Percentiles rank a stretch among this genome's conserved stretches.
phyloP scores from a whole-genome alignment of 92 coral and sea anemone genomes.

The Porites cylindrica region DNA sequence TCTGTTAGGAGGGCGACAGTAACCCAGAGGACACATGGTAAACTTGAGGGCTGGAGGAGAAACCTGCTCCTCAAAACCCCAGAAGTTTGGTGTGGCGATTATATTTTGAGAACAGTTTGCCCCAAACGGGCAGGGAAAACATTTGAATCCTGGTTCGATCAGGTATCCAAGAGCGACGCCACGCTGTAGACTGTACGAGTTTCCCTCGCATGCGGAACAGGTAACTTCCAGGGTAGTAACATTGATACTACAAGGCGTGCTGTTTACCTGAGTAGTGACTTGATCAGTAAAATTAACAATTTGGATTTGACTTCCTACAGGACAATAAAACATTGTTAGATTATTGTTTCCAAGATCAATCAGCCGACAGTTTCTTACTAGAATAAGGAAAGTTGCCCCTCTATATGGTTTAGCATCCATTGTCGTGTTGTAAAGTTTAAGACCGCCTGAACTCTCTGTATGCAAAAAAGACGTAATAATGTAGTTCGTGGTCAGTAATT shows the following conservation, averaged over 20 bases:
- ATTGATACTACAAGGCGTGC: not conserved
- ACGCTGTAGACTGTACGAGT: constrained; percentile 63
- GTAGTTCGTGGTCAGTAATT: not conserved
- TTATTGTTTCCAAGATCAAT: constrained; percentile 37
- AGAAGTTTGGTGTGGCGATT: constrained; percentile 65
- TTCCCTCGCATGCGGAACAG: constrained; percentile 51
- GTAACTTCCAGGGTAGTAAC: not conserved
- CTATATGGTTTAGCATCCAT: constrained; percentile 4
- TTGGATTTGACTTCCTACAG: constrained; percentile 13
- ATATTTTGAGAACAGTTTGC: constrained; percentile 67
- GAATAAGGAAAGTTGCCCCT: constrained; percentile 18
- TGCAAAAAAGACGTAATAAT: constrained; percentile 32
- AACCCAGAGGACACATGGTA: constrained; percentile 71
- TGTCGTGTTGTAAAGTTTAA: constrained; percentile 20
- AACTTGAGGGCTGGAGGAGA: constrained; percentile 64
- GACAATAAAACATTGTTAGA: constrained; percentile 40
- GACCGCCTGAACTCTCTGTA: constrained; percentile 61
- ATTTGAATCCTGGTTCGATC: constrained; percentile 31
- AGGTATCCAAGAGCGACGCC: constrained; percentile 48
- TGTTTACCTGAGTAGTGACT: not conserved
- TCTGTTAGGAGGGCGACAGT: constrained; percentile 65
- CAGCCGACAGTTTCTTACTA: constrained; percentile 41
- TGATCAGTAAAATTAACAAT: not conserved
- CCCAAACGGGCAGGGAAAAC: constrained; percentile 79
- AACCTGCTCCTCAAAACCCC: constrained; percentile 60